Evolutionary conservation across 2,113 vertebrate species (phyloP).

Genomic region (Etia nguti): DNA sequence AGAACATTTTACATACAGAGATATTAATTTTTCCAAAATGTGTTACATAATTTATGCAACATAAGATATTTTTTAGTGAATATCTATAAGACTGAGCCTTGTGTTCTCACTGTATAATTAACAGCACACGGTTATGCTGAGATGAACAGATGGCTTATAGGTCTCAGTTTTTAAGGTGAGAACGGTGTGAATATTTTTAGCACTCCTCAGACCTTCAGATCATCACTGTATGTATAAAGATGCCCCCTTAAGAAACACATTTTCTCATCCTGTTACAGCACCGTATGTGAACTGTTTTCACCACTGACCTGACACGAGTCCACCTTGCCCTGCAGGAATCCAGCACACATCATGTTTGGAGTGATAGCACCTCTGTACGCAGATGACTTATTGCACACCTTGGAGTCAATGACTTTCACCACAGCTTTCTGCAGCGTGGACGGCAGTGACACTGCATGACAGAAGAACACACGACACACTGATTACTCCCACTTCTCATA

Average conservation of each 20-base stretch:
- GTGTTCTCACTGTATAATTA: background rate
- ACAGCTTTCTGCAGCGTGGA: slow-evolving; percentile 85
- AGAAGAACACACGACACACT: background rate
- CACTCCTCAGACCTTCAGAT: background rate
- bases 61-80: background rate
- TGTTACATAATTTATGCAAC: accelerated
- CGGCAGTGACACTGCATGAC: slow-evolving; percentile 49
- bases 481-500: background rate
- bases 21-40: accelerated
- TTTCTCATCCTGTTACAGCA: background rate
- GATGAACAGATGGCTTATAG: background rate
- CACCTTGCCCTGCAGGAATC: slow-evolving; percentile 89
- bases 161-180: background rate
- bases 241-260: background rate
- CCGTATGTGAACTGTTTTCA: background rate
- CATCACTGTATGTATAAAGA: background rate
- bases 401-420: slow-evolving; percentile 87
- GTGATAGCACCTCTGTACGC: slow-evolving; percentile 82
- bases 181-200: background rate
- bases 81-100: background rate
- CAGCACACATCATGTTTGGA: slow-evolving; percentile 89
- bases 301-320: slow-evolving; percentile 91
- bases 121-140: background rate
- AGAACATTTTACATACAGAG: accelerated
- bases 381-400: slow-evolving; percentile 73